Evolutionary conservation across 2,888 invertebrate genomes (phyloP), one percentile per base, ranked within the genome.

Genomic region (Drosophila suboccidentalis): DNA sequence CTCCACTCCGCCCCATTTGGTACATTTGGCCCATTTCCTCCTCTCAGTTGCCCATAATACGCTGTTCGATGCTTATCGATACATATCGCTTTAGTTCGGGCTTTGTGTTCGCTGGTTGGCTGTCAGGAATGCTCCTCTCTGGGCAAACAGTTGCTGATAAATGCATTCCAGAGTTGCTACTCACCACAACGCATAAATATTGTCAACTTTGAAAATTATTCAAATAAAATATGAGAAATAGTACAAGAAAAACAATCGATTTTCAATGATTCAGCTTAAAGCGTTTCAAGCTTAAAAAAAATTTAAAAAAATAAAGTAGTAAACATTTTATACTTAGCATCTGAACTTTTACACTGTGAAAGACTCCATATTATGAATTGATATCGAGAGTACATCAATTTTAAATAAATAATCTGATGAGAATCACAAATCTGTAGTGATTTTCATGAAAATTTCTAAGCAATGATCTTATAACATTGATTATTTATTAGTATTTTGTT

Each of bases 61-160:
- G 49, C 66, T 76, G 76, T 61, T 75, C 66, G 76, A 72, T 75
- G 67, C 78, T 67, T 77, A 67, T 75, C 73, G 59, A 63, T 57
- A 63, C 57, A 72, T 57, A 75, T 66, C 62, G 66, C 44, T 50
- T 19, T 53, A 26, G 54, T 47, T 39, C 13, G 29, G 19, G 34
- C 43, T 67, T 58, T 63, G 63, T 55, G 32, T 55, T 57, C 41
- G 55, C n/a, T 22, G 39, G 17, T 43, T 50, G 50, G 3, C 44
- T 22, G 44, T 44, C 44, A 22, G 44, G 6, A 22, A 22, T 44
- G 13, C 44, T 44, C 22, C 13, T 22, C 44, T 15, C 15, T 13
- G 10, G 4, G 41, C 17, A 17, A 41, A 41, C 15, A 41, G 17
- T 41, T 44, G 43, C 19, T 13, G 22, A 22, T 44, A 22, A 22